Evolutionary conservation across 1,140 invertebrate species (phyloP), one percentile per base, ranked within the genome.

Genomic region (Wasmannia auropunctata): DNA sequence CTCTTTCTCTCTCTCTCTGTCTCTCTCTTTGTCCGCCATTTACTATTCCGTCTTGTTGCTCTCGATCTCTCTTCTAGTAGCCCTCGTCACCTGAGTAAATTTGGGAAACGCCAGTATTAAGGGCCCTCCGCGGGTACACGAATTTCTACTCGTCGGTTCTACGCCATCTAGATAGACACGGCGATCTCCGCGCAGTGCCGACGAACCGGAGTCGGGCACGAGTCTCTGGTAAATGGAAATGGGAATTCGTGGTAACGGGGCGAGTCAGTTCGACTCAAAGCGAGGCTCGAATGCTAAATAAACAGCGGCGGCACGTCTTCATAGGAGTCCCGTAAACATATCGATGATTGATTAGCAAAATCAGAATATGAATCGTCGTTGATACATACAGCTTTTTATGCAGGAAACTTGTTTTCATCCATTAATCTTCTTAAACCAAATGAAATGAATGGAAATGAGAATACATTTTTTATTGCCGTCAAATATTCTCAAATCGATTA

Each of bases 161-260:
- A 54, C 63, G 70, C 28, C 49, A 63, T 81, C 72, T 83, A 54
- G 76, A 88, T 77, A 79, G 67, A 86, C 84, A 72, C 74, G 67
- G 43, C 67, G 40, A 43, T 51, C 37, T 54, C 8, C 19, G 51
- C 51, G 31, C 31, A 56, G 69, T 49, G 56, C 28, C 49, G 31
- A 6, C 40, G 49, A 19, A 28, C 25, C 37, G 4, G 62, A 87
- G 40, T 34, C 40, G 54, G 28, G 58, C 49, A 25, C 54, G 56
- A 63, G 56, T 65, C 70, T 72, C 70, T 58, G 70, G 51, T 86
- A 90, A n/a, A 90, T 90, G 85, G 90, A 88, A 90, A 91, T 88
- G 87, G 89, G 89, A 88, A 91, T 90, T 88, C 76, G 86, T 86
- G 86, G 89, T 86, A 90, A 90, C 62, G 63, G 80, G 81, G 74